A percentile compares a stretch with the other conserved stretches of the same genome.
phyloP scores from a whole-genome alignment of 2,797 vertebrate species.

The Dermochelys coriacea region DNA sequence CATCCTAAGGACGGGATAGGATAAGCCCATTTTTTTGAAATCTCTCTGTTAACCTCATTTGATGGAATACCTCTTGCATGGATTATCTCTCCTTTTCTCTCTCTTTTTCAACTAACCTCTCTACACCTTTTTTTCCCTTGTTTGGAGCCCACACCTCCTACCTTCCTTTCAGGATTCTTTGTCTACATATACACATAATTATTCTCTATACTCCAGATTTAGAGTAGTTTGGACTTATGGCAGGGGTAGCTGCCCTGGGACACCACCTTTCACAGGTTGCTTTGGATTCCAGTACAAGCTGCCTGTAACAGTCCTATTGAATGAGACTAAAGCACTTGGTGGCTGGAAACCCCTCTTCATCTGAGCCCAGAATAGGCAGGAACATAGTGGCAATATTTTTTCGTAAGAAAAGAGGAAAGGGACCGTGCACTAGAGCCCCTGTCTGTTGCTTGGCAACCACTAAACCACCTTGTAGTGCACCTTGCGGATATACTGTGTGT shows the following conservation, averaged over 20 bases:
- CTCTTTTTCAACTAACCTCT: not conserved
- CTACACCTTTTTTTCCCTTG: not conserved
- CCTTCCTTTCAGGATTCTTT: not conserved
- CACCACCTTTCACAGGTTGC: not conserved
- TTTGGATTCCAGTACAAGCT: constrained; percentile 17
- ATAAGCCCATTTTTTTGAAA: not conserved
- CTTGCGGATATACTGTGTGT: not conserved
- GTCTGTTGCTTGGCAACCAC: constrained; percentile 68
- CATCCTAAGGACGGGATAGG: not conserved
- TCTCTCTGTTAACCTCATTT: not conserved
- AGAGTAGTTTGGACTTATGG: not conserved
- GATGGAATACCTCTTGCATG: not conserved
- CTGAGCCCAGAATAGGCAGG: not conserved
- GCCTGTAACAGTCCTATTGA: not conserved
- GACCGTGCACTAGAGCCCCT: not conserved
- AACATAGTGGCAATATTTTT: not conserved
- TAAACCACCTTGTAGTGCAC: constrained; percentile 32
- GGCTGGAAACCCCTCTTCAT: not conserved
- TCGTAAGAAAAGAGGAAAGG: not conserved
- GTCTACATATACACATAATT: not conserved
- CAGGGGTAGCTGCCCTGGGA: not conserved
- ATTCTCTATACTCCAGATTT: rapidly evolving
- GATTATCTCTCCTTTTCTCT: not conserved
- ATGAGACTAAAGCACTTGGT: not conserved
- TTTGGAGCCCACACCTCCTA: not conserved